Percentiles rank a stretch among this genome's conserved stretches.
Conservation (phyloP, 2,888 invertebrate genomes). For the Platycheirus albimanus region DNA sequence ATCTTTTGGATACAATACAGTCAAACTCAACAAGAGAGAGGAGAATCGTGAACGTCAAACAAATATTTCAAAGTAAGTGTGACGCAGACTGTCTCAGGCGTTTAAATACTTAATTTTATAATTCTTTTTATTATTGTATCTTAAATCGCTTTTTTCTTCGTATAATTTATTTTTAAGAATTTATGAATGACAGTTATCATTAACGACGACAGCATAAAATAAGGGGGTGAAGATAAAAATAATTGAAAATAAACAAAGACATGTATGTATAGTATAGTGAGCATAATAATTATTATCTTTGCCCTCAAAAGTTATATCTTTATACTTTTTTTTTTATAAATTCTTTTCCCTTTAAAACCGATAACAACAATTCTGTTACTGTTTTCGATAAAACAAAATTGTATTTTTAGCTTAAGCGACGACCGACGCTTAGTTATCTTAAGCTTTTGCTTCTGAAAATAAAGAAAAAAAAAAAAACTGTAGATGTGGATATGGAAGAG, state of each 20-base stretch:
- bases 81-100: slow-evolving; percentile 19
- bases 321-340: not conserved
- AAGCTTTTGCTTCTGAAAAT: slow-evolving; percentile 4
- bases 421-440: slow-evolving; percentile 25
- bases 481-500: slow-evolving; percentile 1
- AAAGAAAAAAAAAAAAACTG: not conserved
- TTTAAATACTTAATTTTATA: not conserved
- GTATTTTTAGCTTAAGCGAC: slow-evolving; percentile 28
- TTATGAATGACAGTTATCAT: slow-evolving; percentile 17
- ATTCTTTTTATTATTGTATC: not conserved
- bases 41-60: slow-evolving; percentile 23
- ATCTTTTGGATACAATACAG: slow-evolving; percentile 36
- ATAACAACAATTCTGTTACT: not conserved
- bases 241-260: slow-evolving; percentile 40
- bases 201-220: not conserved
- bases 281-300: too few relatives aligned
- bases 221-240: not conserved
- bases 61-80: slow-evolving; percentile 48
- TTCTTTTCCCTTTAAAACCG: not conserved
- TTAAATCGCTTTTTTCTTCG: not conserved
- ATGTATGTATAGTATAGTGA: too few relatives aligned
- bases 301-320: slow-evolving; percentile 22
- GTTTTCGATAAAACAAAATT: slow-evolving; percentile 2
- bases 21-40: not conserved
- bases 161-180: too few relatives aligned